Base-by-base conservation (phyloP, 2,888 invertebrate genomes). In the Scaptomyza parva region DNA sequence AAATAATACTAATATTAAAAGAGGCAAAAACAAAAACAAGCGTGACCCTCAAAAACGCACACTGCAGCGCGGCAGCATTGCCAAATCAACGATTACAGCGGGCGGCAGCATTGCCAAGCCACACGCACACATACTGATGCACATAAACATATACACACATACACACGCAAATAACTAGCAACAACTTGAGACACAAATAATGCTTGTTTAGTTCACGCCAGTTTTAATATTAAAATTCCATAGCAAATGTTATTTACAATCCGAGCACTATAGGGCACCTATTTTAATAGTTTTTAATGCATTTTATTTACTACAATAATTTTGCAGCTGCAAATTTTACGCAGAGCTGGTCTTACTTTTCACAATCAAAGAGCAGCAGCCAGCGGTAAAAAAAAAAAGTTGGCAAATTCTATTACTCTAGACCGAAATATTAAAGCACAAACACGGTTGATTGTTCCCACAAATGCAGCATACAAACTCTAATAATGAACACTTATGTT, bases 61-160 rank as follows among this genome's bases (percentile, higher is more conserved):
- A 59, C 35, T 68, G 52, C 72, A 73, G 50, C 75, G 59, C 58
- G 52, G 52, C 75, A 72, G 86, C 81, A 80, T 82, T 81, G 80
- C 85, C 80, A 81, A 81, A 78, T 85, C 77, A 65, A 85, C 82
- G 76, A 55, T 47, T 71, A 59, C 76, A 76, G 59, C 64, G 58
- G 72, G 63, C 61, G 59, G 73, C 73, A 77, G 77, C 74, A 77
- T 77, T 76, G 76, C 78, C 75, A 76, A 73, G 77, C 64, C 47
- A 62, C 65, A 59, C 53, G 50, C 59, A 66, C 54, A 52, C 51
- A 52, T 14, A 48, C 48, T 60, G 26, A 47, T 43, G 51, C 30
- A 63, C 61, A 62, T 61, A 70, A 61, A 64, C 48, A 24, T 39
- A 57, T 50, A 37, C 48, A 63, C 55, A 54, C 58, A 67, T 33